Conservation (phyloP, 2,888 invertebrate genomes). For the Cylindroiulus punctatus region DNA sequence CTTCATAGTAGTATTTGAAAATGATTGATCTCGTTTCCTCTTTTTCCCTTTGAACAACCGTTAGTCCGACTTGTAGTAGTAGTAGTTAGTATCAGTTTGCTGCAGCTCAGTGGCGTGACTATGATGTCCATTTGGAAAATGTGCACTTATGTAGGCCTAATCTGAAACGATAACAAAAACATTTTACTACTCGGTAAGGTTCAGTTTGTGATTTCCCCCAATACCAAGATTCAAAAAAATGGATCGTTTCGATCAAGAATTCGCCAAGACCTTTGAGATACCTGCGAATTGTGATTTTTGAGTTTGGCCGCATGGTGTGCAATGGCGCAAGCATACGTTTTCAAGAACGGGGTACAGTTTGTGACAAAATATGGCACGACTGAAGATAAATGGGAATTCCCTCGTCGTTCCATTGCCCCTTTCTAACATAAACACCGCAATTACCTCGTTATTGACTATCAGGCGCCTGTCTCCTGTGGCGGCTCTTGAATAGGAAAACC, state of each 20-base stretch:
- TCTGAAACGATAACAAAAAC: background rate
- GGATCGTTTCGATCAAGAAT: background rate
- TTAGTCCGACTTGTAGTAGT: background rate
- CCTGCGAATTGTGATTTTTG: too few relatives aligned
- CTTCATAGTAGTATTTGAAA: background rate
- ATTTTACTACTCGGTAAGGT: background rate
- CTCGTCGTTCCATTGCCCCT: background rate
- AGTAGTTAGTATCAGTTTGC: background rate
- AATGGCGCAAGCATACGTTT: background rate
- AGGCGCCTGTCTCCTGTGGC: constrained; percentile 47
- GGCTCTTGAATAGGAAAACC: background rate
- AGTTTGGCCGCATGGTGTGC: background rate
- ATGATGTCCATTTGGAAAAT: background rate
- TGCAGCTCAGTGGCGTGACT: background rate
- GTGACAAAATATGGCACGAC: background rate
- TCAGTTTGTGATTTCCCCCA: too few relatives aligned
- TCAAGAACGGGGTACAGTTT: background rate
- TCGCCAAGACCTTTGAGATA: background rate
- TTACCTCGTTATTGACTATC: constrained; percentile 43
- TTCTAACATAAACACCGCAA: constrained; percentile 30
- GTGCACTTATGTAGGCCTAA: background rate
- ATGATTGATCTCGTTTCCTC: background rate
- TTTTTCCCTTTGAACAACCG: background rate
- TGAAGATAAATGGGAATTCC: constrained; percentile 31
- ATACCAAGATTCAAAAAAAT: too few relatives aligned